These are phyloP conservation scores for Drosophila tripunctata DNA, from an alignment of 2,888 invertebrate species.

Conservation along the genomic window DNA sequence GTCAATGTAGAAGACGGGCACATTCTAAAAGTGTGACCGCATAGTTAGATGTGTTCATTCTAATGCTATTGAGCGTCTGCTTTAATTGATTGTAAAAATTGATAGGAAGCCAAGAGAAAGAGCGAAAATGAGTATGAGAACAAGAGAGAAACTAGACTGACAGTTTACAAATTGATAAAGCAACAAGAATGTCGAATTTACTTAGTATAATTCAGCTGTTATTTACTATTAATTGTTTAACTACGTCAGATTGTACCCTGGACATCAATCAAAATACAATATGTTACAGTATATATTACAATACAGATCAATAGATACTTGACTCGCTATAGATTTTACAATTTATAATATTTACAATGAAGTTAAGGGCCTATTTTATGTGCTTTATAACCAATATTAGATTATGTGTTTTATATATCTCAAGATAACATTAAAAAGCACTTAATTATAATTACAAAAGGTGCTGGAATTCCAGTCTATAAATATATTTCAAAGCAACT, in stretches of 20 bases:
- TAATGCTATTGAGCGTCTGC: conserved; percentile 5
- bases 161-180: conserved; percentile 47
- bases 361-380: neutral
- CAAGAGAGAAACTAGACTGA: neutral
- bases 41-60: neutral
- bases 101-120: conserved; percentile 8
- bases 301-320: conserved; percentile 6
- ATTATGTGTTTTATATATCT: no score
- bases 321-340: neutral
- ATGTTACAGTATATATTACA: neutral
- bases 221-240: conserved; percentile 48
- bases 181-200: conserved; percentile 10
- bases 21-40: conserved; percentile 13
- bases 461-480: no score
- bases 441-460: no score
- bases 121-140: neutral
- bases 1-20: neutral
- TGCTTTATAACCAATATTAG: no score
- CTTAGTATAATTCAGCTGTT: conserved; percentile 8
- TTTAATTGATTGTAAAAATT: conserved; percentile 15
- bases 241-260: conserved; percentile 43
- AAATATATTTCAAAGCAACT: no score
- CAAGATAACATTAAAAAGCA: no score
- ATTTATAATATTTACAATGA: conserved; percentile 4
- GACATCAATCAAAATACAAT: conserved; percentile 50